These are phyloP conservation scores for Dendrocopos noguchii DNA, from an alignment of 2,113 vertebrate species.

Conservation along the genomic window DNA sequence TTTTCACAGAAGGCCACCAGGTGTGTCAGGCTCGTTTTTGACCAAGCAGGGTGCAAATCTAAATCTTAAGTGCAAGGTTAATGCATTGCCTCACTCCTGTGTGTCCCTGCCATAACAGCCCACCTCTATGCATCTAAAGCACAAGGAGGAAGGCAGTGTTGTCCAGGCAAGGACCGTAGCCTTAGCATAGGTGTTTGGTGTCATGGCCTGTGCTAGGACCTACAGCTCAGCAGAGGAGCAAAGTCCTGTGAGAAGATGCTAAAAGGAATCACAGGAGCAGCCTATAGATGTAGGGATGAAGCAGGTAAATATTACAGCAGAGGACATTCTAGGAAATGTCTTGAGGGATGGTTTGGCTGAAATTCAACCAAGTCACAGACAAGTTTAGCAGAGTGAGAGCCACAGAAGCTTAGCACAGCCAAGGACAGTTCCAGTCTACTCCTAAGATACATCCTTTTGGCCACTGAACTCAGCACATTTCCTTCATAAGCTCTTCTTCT, in stretches of 20 bases:
- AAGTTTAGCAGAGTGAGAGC: background rate
- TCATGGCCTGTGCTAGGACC: background rate
- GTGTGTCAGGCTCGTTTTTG: background rate
- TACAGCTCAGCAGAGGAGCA: background rate
- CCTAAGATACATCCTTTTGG: background rate
- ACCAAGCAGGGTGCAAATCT: background rate
- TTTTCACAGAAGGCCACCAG: too few species aligned
- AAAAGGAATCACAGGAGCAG: background rate
- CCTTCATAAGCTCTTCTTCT: background rate
- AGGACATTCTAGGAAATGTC: background rate
- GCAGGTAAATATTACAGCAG: background rate
- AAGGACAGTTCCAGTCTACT: background rate
- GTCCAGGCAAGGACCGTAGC: background rate
- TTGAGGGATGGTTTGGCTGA: background rate
- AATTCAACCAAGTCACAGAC: background rate
- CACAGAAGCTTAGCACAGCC: background rate
- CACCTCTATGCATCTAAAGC: background rate
- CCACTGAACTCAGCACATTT: background rate
- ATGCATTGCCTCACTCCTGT: background rate
- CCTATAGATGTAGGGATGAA: background rate
- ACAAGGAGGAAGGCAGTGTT: background rate
- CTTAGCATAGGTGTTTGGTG: background rate
- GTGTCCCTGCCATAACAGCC: background rate
- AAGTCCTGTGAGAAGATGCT: background rate
- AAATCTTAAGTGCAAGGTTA: background rate